Conservation (phyloP, 1,140 invertebrate species). For the Polypedilum pembai region DNA sequence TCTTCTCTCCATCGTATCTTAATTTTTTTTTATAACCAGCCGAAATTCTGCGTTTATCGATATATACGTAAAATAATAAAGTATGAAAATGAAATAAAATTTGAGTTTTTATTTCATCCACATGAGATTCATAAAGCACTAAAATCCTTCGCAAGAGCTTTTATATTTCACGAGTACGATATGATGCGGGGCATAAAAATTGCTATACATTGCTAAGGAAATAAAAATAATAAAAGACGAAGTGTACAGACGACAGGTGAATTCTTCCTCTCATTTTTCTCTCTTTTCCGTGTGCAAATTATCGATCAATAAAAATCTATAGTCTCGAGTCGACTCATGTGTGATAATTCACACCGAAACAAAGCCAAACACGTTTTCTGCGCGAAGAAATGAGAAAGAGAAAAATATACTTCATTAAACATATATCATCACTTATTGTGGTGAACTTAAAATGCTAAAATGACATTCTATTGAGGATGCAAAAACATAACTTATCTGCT, state of each 20-base stretch:
- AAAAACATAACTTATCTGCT: too few species aligned
- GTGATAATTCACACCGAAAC: background rate
- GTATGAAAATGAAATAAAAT: background rate
- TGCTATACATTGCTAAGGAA: background rate
- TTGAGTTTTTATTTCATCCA: slow-evolving; percentile 1
- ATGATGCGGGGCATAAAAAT: background rate
- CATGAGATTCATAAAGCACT: slow-evolving; percentile 11
- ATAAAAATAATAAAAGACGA: background rate
- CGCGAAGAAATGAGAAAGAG: background rate
- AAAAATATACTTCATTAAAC: too few species aligned
- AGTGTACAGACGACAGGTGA: background rate
- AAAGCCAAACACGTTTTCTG: background rate
- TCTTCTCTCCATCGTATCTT: background rate
- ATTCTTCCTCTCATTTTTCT: background rate
- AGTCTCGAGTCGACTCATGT: background rate
- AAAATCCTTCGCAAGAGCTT: slow-evolving; percentile 2
- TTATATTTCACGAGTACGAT: slow-evolving; percentile 3
- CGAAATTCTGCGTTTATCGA: slow-evolving; percentile 4
- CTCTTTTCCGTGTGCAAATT: slow-evolving; percentile 7
- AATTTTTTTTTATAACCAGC: slow-evolving; percentile 21
- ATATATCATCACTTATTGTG: too few species aligned
- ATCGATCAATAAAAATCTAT: slow-evolving; percentile 7
- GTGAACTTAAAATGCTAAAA: too few species aligned
- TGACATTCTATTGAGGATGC: too few species aligned
- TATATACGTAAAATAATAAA: background rate